phyloP scores from a whole-genome alignment of 2,797 vertebrate species.

The Nasua narica region DNA sequence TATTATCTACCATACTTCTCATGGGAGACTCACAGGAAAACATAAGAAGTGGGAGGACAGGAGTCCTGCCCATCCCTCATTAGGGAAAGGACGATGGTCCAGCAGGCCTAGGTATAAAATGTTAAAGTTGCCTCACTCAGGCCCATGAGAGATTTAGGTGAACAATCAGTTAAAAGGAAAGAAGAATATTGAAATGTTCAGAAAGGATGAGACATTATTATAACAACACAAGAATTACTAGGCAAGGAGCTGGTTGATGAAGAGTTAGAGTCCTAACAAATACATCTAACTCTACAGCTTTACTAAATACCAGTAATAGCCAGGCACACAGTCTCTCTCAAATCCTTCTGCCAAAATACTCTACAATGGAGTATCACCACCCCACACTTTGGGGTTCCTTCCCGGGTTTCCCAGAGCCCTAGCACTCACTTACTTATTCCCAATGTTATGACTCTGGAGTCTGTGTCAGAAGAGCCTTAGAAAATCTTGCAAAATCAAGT shows the following conservation, averaged over 20 bases:
- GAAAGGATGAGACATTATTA: constrained; percentile 6
- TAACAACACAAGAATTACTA: not conserved
- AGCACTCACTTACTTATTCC: not conserved
- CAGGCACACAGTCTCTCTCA: not conserved
- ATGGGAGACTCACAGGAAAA: not conserved
- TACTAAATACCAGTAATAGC: not conserved
- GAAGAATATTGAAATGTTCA: not conserved
- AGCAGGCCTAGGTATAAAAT: not conserved
- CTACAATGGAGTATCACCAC: too few relatives aligned
- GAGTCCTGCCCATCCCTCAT: not conserved
- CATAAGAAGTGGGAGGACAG: not conserved
- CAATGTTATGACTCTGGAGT: not conserved
- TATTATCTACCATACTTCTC: not conserved
- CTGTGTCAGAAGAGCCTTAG: not conserved
- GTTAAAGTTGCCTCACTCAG: not conserved
- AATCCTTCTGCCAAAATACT: not conserved
- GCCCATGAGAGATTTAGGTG: not conserved
- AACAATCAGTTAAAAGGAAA: not conserved
- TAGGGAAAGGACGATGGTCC: not conserved
- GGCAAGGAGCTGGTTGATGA: not conserved
- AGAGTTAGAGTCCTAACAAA: not conserved
- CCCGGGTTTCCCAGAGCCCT: not conserved
- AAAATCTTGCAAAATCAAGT: not conserved
- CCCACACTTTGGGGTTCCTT: not conserved
- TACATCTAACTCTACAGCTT: not conserved